These are phyloP conservation scores for Campaea margaritaria DNA, from an alignment of 2,888 invertebrate species.

Conservation along the genomic window DNA sequence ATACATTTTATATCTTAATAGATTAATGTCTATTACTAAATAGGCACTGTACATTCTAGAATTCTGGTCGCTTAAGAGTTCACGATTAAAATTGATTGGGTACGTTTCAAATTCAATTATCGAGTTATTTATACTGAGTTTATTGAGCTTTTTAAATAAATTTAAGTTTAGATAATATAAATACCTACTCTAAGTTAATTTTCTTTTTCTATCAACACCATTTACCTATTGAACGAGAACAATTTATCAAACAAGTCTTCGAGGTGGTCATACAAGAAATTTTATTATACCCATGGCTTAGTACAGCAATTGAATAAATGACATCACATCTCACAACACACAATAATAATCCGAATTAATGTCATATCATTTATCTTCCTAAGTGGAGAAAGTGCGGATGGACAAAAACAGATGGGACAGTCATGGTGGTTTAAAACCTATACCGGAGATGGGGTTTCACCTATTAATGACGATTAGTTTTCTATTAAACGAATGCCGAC, in stretches of 20 bases:
- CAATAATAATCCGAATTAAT: conserved; percentile 36
- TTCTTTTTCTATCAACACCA: no score
- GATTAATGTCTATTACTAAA: no score
- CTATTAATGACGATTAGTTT: conserved; percentile 75
- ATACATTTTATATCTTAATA: no score
- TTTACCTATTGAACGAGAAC: conserved; percentile 8
- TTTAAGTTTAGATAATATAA: no score
- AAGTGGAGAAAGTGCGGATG: conserved; percentile 51
- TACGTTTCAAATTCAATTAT: no score
- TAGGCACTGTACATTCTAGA: no score
- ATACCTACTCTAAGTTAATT: no score
- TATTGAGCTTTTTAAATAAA: no score
- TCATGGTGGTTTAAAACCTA: conserved; percentile 22
- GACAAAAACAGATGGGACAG: conserved; percentile 46
- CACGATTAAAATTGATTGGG: no score
- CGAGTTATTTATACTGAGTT: no score
- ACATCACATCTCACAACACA: conserved; percentile 28
- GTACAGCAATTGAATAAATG: conserved; percentile 34
- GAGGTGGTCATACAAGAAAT: conserved; percentile 7
- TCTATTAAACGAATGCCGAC: conserved; percentile 72
- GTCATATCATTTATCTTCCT: conserved; percentile 36
- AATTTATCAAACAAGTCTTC: conserved; percentile 18
- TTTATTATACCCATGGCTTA: conserved; percentile 4
- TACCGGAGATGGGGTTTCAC: conserved; percentile 70
- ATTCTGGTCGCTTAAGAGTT: no score